Base-by-base conservation (phyloP, 1,140 invertebrate species). In the Drosophila aff. region DNA sequence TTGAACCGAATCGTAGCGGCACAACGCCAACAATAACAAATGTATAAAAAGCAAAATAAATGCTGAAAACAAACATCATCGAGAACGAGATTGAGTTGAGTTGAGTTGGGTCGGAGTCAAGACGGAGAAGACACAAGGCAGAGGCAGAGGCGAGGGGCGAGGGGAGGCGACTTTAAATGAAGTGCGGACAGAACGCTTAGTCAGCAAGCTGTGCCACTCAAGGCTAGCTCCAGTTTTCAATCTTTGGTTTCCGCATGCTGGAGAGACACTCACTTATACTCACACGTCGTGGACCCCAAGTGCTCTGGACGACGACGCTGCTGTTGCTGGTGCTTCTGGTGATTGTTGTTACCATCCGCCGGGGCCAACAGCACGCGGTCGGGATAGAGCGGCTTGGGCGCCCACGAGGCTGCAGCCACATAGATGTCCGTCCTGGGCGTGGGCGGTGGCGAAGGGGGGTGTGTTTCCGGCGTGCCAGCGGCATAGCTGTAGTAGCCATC, bases 371-470 rank as follows among this genome's bases (percentile, higher is more conserved):
- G 60, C 33, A 92, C 90, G 52, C 87, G 87, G 61, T 92, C 86
- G 62, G 91, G 83, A 93, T 94, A 92, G 79, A 86, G 90, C 91
- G 95, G 95, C 93, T 95, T 95, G 91, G 94, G 93, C 75, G 95
- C 94, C 95, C 95, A 95, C 78, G 94, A 94, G 76, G 94, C 93
- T 81, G 95, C 93, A 52, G 94, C 93, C 72, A 94, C 93, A 86
- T 95, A 94, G 49, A 95, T 93, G 60, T 95, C 90, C 80, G 91
- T 92, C 53, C 75, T 67, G 13, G 76, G 55, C 26, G 79, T 78
- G 10, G 79, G 60, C 41, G 80, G 76, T 2, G 79, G 69, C 43
- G 83, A 68, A 3, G 76, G 63, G 4, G 76, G 63, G 4, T 61
- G 76, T 5, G 82, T 71, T 31, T 92, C 91, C 3, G 87, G 87